These are phyloP conservation scores for Resseliella maxima DNA, from an alignment of 2,888 invertebrate genomes.

Conservation along the genomic window DNA sequence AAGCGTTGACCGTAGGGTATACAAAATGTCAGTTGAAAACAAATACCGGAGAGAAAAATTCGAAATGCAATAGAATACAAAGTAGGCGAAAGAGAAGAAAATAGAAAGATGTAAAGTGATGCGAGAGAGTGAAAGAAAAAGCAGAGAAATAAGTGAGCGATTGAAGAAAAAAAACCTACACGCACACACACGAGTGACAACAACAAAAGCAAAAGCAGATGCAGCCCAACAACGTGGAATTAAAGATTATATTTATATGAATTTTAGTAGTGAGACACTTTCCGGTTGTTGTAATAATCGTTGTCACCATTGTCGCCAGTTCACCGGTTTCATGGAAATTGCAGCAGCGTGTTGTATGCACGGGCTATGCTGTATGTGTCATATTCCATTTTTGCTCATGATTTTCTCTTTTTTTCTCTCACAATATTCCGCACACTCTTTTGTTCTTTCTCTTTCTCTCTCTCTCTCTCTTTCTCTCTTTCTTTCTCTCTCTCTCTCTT, in stretches of 20 bases:
- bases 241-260: slow-evolving; percentile 51
- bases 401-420: no score
- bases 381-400: not conserved
- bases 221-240: not conserved
- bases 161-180: not conserved
- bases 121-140: not conserved
- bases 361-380: not conserved
- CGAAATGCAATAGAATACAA: not conserved
- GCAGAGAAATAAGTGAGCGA: not conserved
- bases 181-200: not conserved
- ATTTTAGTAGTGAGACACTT: slow-evolving; percentile 22
- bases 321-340: not conserved
- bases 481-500: not conserved
- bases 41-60: not conserved
- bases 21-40: not conserved
- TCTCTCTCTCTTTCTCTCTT: no score
- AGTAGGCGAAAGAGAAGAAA: no score
- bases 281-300: slow-evolving; percentile 4
- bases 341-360: not conserved
- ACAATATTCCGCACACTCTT: no score
- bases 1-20: slow-evolving; percentile 30
- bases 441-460: no score
- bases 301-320: slow-evolving; percentile 3
- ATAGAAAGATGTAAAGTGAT: no score
- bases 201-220: no score